phyloP scores from a whole-genome alignment of 2,797 vertebrate genomes.

The Xiphorhynchus erythropygius region DNA sequence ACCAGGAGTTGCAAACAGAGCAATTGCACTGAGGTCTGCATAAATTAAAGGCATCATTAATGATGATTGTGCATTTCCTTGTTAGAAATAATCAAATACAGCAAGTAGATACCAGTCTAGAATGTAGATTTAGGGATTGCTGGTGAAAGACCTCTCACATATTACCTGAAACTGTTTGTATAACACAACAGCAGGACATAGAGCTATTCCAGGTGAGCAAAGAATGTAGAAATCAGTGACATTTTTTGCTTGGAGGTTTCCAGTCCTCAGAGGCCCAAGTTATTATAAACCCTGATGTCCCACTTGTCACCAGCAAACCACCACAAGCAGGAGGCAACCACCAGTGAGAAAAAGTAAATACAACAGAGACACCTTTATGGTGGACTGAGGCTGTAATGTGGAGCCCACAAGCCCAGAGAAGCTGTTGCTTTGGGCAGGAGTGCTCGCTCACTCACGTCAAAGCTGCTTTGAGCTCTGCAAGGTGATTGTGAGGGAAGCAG shows the following conservation, averaged over 20 bases:
- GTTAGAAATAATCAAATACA: neutral
- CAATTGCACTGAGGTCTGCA: neutral
- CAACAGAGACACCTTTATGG: neutral
- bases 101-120: neutral
- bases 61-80: neutral
- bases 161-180: no score
- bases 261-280: neutral
- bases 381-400: neutral
- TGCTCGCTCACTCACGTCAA: neutral
- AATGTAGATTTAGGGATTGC: neutral
- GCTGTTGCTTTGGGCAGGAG: neutral
- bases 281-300: neutral
- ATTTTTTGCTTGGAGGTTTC: neutral
- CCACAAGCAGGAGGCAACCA: neutral
- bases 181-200: neutral
- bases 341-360: neutral
- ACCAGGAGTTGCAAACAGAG: neutral
- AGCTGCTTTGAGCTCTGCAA: neutral
- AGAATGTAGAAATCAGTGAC: neutral
- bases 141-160: neutral
- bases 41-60: neutral
- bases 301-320: neutral
- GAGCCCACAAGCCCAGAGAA: neutral
- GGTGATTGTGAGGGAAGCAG: neutral
- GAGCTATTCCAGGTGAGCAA: neutral